Evolutionary conservation across 1,140 invertebrate species (phyloP).

Genomic region (Lethrus apterus): DNA sequence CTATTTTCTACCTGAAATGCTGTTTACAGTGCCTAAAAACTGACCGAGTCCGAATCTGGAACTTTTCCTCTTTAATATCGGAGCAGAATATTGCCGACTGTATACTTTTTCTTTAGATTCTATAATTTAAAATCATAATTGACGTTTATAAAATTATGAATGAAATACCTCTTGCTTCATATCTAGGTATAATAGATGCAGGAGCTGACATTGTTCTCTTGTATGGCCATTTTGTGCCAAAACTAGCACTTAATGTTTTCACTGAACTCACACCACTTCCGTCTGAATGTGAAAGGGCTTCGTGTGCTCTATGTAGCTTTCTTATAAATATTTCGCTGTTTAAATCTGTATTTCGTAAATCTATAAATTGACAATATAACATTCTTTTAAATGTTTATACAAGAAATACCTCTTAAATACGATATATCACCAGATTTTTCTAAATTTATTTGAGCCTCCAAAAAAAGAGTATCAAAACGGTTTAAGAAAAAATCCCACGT

Average conservation of each 20-base stretch:
- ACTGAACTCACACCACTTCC: conserved; percentile 51
- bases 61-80: conserved; percentile 82
- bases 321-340: conserved; percentile 82
- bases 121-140: conserved; percentile 35
- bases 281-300: conserved; percentile 71
- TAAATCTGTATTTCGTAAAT: conserved; percentile 82
- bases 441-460: conserved; percentile 89
- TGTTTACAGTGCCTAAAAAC: conserved; percentile 62
- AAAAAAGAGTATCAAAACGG: conserved; percentile 89
- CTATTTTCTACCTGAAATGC: conserved; percentile 55
- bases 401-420: conserved; percentile 67
- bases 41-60: conserved; percentile 86
- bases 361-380: conserved; percentile 44
- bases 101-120: conserved; percentile 83
- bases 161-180: conserved; percentile 65
- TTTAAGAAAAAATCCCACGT: conserved; percentile 98
- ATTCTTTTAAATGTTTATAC: neutral
- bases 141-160: conserved; percentile 5
- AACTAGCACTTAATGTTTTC: conserved; percentile 82
- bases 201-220: conserved; percentile 89
- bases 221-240: conserved; percentile 91
- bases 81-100: conserved; percentile 81
- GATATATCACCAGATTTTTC: conserved; percentile 76
- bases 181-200: conserved; percentile 68
- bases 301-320: conserved; percentile 83